Conservation (phyloP, 2,113 vertebrate genomes). For the Anser brachyrhynchus region DNA sequence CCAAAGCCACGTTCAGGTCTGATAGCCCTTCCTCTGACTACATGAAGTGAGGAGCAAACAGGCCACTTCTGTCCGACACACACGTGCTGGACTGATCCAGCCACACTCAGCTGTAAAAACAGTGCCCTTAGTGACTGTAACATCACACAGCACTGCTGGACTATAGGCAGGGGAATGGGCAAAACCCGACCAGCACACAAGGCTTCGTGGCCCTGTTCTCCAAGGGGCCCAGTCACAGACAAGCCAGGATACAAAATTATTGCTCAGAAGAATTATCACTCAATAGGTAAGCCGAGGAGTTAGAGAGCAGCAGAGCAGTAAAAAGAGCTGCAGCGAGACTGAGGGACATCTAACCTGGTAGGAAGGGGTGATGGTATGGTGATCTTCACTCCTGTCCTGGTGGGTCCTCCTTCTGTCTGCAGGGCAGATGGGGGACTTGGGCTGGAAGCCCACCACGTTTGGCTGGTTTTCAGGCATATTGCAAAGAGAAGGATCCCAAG, state of each 20-base stretch:
- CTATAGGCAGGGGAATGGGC: fast-evolving
- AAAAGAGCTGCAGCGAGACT: background rate
- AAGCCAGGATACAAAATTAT: background rate
- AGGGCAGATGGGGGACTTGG: background rate
- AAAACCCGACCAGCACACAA: background rate
- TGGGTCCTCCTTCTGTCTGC: background rate
- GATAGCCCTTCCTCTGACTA: fast-evolving
- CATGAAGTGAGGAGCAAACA: background rate
- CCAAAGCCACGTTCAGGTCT: background rate
- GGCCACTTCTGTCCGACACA: background rate
- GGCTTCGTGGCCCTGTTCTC: background rate
- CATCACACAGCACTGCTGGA: background rate
- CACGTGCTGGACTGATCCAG: background rate
- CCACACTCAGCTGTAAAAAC: background rate
- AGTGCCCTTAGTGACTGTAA: background rate
- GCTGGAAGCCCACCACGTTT: fast-evolving
- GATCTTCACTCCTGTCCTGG: background rate
- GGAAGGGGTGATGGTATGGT: background rate
- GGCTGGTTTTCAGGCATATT: background rate
- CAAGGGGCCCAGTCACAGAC: background rate
- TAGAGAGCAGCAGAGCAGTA: background rate
- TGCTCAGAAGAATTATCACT: background rate
- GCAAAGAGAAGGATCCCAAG: background rate
- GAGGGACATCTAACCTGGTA: background rate
- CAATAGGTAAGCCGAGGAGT: background rate